Conservation (phyloP, 2,113 vertebrate genomes). For the Ovis canadensis region DNA sequence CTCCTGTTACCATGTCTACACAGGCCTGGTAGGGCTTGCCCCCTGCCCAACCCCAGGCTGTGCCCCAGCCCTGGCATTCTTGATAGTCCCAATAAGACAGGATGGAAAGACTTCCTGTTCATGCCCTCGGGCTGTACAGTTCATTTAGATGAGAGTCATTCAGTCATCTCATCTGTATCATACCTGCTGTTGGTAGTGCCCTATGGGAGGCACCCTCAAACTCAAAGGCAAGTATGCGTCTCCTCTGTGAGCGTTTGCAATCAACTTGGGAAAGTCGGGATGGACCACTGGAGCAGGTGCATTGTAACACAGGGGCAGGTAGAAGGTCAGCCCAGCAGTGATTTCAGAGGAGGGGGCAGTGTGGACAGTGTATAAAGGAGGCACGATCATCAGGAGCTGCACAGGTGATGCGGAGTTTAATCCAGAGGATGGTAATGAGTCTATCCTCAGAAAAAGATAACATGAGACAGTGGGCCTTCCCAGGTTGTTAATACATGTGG, state of each 20-base stretch:
- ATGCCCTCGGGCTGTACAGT: background rate
- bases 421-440: background rate
- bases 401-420: background rate
- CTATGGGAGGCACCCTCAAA: background rate
- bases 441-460: background rate
- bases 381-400: background rate
- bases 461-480: background rate
- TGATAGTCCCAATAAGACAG: background rate
- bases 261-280: background rate
- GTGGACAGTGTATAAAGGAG: background rate
- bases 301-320: rapidly evolving
- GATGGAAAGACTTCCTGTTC: background rate
- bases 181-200: background rate
- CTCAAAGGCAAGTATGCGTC: background rate
- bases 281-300: background rate
- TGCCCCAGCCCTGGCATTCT: background rate
- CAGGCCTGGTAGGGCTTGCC: background rate
- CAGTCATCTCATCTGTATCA: background rate
- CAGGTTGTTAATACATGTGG: too few relatives aligned
- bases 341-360: background rate
- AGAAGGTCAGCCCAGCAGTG: background rate
- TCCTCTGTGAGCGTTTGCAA: background rate
- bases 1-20: background rate
- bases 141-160: background rate
- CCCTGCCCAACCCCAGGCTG: background rate